Percentiles rank a stretch among this genome's conserved stretches.
These are phyloP conservation scores for Euplagia quadripunctaria DNA, from an alignment of 2,888 invertebrate species.

Conservation along the genomic window DNA sequence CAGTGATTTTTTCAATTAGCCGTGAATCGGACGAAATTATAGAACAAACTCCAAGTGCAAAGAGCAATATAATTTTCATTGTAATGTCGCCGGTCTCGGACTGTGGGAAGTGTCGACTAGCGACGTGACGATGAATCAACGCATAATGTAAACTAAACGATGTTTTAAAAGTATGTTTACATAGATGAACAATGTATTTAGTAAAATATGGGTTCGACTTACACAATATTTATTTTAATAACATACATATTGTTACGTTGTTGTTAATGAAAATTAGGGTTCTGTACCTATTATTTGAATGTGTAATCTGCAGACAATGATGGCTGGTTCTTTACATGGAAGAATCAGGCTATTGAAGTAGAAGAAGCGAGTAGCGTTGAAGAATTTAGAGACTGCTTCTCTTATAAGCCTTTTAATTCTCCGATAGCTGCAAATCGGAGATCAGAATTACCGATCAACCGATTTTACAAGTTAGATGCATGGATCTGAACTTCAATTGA, in stretches of 20 bases:
- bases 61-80: conserved; percentile 60
- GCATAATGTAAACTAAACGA: conserved; percentile 68
- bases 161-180: conserved; percentile 70
- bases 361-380: not conserved
- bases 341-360: not conserved
- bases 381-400: not conserved
- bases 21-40: conserved; percentile 54
- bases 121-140: conserved; percentile 56
- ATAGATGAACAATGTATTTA: conserved; percentile 62
- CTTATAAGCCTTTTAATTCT: not conserved
- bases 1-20: conserved; percentile 60
- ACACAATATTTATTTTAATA: conserved; percentile 51
- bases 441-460: not conserved
- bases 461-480: not conserved
- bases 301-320: not conserved
- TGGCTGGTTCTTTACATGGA: conserved; percentile 1
- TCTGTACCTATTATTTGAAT: conserved; percentile 14
- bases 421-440: not conserved
- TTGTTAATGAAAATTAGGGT: conserved; percentile 42
- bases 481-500: not conserved
- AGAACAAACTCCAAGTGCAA: conserved; percentile 47
- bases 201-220: conserved; percentile 56
- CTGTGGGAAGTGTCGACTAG: conserved; percentile 61
- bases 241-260: conserved; percentile 34
- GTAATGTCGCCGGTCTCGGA: conserved; percentile 52